These are phyloP conservation scores for Lampropteryx suffumata DNA, from an alignment of 2,888 invertebrate genomes.

Conservation along the genomic window DNA sequence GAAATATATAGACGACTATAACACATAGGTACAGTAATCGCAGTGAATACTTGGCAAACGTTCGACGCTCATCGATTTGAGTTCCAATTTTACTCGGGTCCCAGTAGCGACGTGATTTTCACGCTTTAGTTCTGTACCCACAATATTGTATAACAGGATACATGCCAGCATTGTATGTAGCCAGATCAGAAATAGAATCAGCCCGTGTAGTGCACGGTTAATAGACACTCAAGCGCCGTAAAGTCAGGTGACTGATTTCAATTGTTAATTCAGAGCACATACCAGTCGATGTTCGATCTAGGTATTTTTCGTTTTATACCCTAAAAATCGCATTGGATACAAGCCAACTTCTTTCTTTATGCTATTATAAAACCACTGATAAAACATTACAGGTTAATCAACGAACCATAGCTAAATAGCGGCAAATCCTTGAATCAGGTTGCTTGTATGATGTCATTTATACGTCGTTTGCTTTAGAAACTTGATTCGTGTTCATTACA, in stretches of 20 bases:
- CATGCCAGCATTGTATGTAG: conserved; percentile 50
- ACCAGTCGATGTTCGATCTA: background rate
- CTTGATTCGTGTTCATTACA: conserved; percentile 4
- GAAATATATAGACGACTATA: conserved; percentile 1
- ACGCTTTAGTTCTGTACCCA: conserved; percentile 32
- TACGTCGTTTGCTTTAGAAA: conserved; percentile 12
- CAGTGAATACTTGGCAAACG: conserved; percentile 55
- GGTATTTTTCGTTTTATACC: background rate
- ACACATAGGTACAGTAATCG: conserved; percentile 7
- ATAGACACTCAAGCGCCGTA: conserved; percentile 35
- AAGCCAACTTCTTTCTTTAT: background rate
- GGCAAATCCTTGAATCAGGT: conserved; percentile 42
- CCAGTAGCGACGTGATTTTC: conserved; percentile 28
- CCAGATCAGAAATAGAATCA: conserved; percentile 73
- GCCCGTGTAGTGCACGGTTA: conserved; percentile 53
- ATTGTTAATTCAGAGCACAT: conserved; percentile 2
- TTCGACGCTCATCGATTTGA: conserved; percentile 46
- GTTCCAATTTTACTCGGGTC: conserved; percentile 57
- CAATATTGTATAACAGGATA: conserved; percentile 38
- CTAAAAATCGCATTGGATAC: too few relatives aligned
- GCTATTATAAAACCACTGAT: conserved; percentile 2
- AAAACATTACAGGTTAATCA: background rate
- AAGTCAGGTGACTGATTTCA: conserved; percentile 44
- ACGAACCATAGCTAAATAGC: conserved; percentile 9
- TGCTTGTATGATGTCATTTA: conserved; percentile 53